These are phyloP conservation scores for Drosophila rubida DNA, from an alignment of 2,888 invertebrate genomes.

Conservation along the genomic window DNA sequence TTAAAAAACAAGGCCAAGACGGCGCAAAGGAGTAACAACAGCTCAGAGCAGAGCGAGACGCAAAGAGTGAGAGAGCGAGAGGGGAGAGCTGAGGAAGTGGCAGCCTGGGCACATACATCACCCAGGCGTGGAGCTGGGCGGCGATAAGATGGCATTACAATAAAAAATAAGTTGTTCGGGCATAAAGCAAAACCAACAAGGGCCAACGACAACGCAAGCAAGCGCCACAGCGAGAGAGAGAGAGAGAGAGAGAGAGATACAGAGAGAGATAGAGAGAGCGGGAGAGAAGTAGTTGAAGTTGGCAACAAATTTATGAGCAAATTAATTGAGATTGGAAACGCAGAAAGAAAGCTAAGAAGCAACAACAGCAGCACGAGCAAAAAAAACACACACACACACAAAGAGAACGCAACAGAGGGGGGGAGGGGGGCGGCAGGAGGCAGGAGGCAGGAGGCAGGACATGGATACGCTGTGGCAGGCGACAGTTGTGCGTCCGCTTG, in stretches of 20 bases:
- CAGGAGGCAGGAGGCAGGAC: constrained; percentile 18
- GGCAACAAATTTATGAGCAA: constrained; percentile 81
- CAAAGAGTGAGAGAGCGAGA: neutral
- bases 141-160: constrained; percentile 76
- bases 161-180: constrained; percentile 70
- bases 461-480: constrained; percentile 64
- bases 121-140: constrained; percentile 34
- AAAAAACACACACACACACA: constrained; percentile 9
- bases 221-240: neutral
- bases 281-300: constrained; percentile 55
- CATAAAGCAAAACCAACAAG: constrained; percentile 73
- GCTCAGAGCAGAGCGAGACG: neutral
- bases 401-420: neutral
- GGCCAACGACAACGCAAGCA: constrained; percentile 48
- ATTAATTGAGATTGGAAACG: constrained; percentile 82
- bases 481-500: constrained; percentile 64
- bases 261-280: constrained; percentile 5
- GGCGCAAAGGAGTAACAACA: neutral
- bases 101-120: constrained; percentile 68
- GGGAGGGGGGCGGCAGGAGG: neutral
- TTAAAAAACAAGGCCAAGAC: constrained; percentile 71
- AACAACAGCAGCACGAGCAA: constrained; percentile 27
- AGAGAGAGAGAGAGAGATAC: constrained; percentile 3
- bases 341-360: constrained; percentile 61
- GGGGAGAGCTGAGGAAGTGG: constrained; percentile 3